These are phyloP conservation scores for Argyrosomus regius DNA, from an alignment of 2,797 vertebrate species.

Conservation along the genomic window DNA sequence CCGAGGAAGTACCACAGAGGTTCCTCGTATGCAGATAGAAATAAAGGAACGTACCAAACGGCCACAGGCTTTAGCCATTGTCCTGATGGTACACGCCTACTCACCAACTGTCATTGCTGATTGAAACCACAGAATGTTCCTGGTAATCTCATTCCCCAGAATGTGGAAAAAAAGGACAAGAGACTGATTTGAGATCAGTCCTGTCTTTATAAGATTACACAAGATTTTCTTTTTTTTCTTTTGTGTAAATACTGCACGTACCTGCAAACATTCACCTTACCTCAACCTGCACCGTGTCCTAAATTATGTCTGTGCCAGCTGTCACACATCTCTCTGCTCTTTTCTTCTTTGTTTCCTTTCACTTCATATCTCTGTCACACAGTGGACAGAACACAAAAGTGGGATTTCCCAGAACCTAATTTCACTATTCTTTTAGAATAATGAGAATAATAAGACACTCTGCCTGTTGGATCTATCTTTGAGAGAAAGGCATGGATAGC, in stretches of 20 bases:
- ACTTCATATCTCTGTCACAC: background rate
- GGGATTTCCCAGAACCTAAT: conserved; percentile 8
- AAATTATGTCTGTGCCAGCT: conserved; percentile 15
- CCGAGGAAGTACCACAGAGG: conserved; percentile 17
- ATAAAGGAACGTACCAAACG: conserved; percentile 36
- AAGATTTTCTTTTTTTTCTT: background rate
- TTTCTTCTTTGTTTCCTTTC: background rate
- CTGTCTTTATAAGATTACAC: conserved; percentile 15
- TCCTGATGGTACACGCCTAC: conserved; percentile 59
- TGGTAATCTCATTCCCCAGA: conserved; percentile 33
- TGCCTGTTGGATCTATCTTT: background rate
- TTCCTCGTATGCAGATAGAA: conserved; percentile 50
- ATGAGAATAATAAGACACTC: background rate
- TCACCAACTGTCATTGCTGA: conserved; percentile 63
- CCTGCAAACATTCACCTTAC: conserved; percentile 7
- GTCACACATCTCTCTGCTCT: conserved; percentile 4
- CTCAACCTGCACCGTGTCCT: background rate
- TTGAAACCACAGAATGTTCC: conserved; percentile 55
- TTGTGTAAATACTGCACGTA: background rate
- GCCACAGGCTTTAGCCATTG: conserved; percentile 49
- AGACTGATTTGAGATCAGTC: conserved; percentile 28
- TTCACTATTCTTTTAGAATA: conserved; percentile 12
- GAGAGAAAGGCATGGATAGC: background rate
- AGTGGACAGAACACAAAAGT: conserved; percentile 10
- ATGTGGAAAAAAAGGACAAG: conserved; percentile 27